Conservation (phyloP, 2,113 vertebrate genomes). For the Petroica traversi region DNA sequence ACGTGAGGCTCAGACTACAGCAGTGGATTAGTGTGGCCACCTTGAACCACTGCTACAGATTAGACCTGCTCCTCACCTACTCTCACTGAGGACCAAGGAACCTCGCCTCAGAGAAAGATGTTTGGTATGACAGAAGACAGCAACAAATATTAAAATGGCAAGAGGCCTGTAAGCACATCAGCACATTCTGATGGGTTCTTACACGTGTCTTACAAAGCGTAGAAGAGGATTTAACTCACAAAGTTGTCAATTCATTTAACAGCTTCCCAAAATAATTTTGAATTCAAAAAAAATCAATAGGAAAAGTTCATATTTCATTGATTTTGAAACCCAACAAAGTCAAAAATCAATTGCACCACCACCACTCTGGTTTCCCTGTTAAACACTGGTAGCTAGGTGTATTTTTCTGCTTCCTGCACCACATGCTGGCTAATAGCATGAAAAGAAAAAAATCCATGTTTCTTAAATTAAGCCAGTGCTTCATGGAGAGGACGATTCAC, state of each 20-base stretch:
- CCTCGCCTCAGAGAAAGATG: not conserved
- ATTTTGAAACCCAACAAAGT: conserved; percentile 31
- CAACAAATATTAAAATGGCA: not conserved
- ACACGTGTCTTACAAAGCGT: not conserved
- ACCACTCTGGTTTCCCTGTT: not conserved
- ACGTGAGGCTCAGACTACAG: not conserved
- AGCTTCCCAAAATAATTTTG: conserved; percentile 10
- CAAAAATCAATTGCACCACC: conserved; percentile 11
- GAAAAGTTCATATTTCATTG: conserved; percentile 17
- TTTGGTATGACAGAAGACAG: not conserved
- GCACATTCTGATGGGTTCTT: not conserved
- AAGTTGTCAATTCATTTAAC: conserved; percentile 16
- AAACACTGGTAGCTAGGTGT: not conserved
- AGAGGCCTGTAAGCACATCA: not conserved
- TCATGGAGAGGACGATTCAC: not conserved
- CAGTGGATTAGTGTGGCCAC: too few species aligned
- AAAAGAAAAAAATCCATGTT: not conserved
- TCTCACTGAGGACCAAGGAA: not conserved
- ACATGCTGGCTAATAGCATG: not conserved
- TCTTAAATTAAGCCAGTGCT: not conserved
- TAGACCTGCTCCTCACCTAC: not conserved
- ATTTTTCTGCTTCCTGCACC: not conserved
- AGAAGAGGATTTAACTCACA: not conserved
- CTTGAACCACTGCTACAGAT: too few species aligned
- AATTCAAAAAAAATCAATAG: conserved; percentile 24